These are phyloP conservation scores for Bombus polaris DNA, from an alignment of 1,140 invertebrate genomes.

Conservation along the genomic window DNA sequence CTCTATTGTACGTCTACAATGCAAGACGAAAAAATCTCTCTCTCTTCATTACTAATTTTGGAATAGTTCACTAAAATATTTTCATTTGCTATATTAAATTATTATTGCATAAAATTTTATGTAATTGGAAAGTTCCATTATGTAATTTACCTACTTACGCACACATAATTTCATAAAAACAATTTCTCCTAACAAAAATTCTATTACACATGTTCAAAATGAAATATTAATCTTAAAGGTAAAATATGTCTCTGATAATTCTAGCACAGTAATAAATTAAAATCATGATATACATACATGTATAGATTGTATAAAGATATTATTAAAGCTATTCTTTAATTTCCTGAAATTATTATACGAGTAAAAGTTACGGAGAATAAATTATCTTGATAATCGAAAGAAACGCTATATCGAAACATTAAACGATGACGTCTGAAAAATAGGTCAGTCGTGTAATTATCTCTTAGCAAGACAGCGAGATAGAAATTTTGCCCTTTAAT, in stretches of 20 bases:
- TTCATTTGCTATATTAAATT: neutral
- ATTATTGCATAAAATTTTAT: neutral
- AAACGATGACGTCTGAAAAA: constrained; percentile 36
- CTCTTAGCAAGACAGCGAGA: constrained; percentile 48
- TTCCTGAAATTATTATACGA: neutral
- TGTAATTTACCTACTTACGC: too few species aligned
- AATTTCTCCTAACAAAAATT: neutral
- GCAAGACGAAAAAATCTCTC: too few species aligned
- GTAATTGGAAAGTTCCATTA: neutral
- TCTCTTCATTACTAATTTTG: too few species aligned
- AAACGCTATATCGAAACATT: constrained; percentile 34
- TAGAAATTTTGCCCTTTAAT: constrained; percentile 63
- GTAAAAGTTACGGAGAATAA: neutral
- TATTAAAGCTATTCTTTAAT: neutral
- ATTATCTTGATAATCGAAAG: constrained; percentile 8
- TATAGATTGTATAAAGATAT: neutral
- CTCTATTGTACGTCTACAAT: too few species aligned
- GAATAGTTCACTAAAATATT: too few species aligned
- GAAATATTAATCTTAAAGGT: neutral
- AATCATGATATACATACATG: neutral
- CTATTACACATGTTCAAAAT: neutral
- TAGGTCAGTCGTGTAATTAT: constrained; percentile 64
- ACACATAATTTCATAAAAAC: too few species aligned
- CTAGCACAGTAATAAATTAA: neutral
- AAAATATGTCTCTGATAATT: neutral